Percentiles rank a stretch among this genome's conserved stretches.
These are phyloP conservation scores for Taenioides sp. DNA, from an alignment of 2,797 vertebrate genomes.

Conservation along the genomic window DNA sequence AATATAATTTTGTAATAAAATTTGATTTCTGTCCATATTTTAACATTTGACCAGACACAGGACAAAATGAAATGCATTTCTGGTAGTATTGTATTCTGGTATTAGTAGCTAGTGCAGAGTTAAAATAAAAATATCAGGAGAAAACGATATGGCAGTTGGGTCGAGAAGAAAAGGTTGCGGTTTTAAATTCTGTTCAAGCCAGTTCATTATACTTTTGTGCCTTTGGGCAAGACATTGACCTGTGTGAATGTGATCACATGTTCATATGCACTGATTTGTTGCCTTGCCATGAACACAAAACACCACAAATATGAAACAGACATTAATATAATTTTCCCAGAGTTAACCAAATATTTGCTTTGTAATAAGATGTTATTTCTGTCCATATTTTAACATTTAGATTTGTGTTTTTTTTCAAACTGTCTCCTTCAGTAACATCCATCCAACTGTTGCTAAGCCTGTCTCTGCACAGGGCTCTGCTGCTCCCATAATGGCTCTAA, in stretches of 20 bases:
- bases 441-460: slow-evolving; percentile 64
- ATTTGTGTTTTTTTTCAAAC: slow-evolving; percentile 15
- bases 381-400: background rate
- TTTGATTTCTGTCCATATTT: background rate
- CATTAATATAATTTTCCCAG: background rate
- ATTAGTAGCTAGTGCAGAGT: no score
- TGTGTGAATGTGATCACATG: background rate
- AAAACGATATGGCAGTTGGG: no score
- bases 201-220: background rate
- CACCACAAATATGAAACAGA: background rate
- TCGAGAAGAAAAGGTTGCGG: background rate
- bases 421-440: slow-evolving; percentile 25
- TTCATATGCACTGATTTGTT: no score
- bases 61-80: no score
- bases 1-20: background rate
- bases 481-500: slow-evolving; percentile 76
- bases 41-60: background rate
- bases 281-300: background rate
- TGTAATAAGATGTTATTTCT: background rate
- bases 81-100: no score
- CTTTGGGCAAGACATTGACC: background rate
- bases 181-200: background rate
- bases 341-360: background rate
- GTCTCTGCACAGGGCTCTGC: slow-evolving; percentile 40
- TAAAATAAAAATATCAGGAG: no score